Evolutionary conservation across 2,888 invertebrate genomes (phyloP).

Genomic region (Abrostola triplasia): DNA sequence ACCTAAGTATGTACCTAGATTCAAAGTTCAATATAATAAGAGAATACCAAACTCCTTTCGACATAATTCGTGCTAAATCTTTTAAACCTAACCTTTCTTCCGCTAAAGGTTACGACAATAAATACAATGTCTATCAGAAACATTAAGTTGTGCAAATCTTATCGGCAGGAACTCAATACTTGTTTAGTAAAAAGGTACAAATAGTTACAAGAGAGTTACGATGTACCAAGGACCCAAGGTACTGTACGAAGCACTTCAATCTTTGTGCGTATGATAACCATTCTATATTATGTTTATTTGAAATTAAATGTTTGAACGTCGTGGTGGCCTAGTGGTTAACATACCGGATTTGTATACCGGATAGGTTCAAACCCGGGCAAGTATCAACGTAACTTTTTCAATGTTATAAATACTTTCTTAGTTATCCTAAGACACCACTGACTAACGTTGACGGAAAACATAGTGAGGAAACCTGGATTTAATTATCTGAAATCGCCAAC

Average conservation of each 20-base stretch:
- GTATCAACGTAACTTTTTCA: no score
- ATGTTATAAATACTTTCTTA: no score
- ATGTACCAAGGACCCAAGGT: slow-evolving; percentile 6
- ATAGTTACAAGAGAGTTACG: slow-evolving; percentile 28
- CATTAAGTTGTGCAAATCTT: slow-evolving; percentile 46
- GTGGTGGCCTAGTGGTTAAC: no score
- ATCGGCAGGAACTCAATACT: slow-evolving; percentile 31
- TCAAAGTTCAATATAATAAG: no score
- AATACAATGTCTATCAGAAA: slow-evolving; percentile 42
- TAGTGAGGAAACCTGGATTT: no score
- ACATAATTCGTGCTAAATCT: slow-evolving; percentile 27
- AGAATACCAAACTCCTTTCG: slow-evolving; percentile 20
- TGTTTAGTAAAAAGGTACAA: slow-evolving; percentile 34
- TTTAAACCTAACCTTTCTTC: slow-evolving; percentile 31
- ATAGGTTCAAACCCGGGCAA: no score
- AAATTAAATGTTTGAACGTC: neutral
- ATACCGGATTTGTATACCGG: no score
- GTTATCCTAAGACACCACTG: no score
- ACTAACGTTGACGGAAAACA: no score
- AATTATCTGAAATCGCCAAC: no score
- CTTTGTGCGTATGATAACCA: neutral
- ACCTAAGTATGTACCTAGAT: neutral
- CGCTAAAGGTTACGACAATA: slow-evolving; percentile 44
- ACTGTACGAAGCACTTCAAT: slow-evolving; percentile 4
- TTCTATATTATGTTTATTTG: neutral